phyloP scores from a whole-genome alignment of 2,113 vertebrate genomes.

The Tenebrosternarchus preto region DNA sequence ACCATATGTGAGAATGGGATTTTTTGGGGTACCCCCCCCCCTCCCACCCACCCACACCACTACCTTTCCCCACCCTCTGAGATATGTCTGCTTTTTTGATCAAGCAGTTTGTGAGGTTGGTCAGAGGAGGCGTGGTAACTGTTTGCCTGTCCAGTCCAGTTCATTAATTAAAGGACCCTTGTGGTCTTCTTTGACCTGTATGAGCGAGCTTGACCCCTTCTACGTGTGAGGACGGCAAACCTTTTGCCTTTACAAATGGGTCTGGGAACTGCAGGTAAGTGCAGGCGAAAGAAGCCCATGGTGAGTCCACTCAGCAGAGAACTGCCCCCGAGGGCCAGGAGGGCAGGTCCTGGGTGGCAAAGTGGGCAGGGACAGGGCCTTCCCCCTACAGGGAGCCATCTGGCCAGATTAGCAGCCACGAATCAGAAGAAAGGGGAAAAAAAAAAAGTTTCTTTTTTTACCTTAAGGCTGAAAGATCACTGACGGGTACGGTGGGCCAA shows the following conservation, averaged over 20 bases:
- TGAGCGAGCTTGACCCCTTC: neutral
- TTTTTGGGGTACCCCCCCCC: constrained; percentile 6
- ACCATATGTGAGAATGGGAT: constrained; percentile 28
- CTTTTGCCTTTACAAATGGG: constrained; percentile 10
- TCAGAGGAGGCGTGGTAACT: neutral
- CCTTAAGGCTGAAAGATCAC: constrained; percentile 68
- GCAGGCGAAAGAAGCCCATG: no score
- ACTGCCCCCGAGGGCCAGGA: neutral
- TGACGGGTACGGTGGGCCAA: constrained; percentile 64
- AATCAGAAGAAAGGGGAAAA: constrained; percentile 52
- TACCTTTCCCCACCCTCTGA: no score
- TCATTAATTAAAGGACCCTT: constrained; percentile 11
- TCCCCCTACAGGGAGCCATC: constrained; percentile 52
- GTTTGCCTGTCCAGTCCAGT: constrained; percentile 12
- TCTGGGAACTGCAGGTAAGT: neutral
- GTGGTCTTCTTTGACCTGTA: constrained; percentile 16
- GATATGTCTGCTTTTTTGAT: no score
- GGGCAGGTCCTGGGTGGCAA: neutral
- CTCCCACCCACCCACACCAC: no score
- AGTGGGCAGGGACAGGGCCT: neutral
- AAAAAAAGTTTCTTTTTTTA: constrained; percentile 62
- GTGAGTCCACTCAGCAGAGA: neutral
- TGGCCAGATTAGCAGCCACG: constrained; percentile 63
- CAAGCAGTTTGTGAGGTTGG: neutral
- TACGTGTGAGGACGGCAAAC: constrained; percentile 6